Percentiles rank a stretch among this genome's conserved stretches.
These are phyloP conservation scores for Acanthacorydalis orientalis DNA, from an alignment of 2,888 invertebrate genomes.

Conservation along the genomic window DNA sequence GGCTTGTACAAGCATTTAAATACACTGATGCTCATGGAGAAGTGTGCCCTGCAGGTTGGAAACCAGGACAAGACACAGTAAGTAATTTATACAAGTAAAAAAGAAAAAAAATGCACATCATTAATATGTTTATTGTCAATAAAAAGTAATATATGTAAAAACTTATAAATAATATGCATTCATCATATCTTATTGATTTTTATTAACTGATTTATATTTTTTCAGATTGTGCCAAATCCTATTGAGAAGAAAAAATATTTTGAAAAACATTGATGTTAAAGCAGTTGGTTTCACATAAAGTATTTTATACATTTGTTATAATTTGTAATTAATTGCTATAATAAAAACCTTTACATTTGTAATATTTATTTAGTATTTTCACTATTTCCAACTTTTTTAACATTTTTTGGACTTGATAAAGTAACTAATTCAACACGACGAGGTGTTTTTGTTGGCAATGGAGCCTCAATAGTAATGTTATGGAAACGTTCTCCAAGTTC, in stretches of 20 bases:
- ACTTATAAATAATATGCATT: neutral
- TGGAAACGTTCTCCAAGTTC: conserved; percentile 42
- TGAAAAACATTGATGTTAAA: conserved; percentile 37
- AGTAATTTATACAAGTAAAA: conserved; percentile 16
- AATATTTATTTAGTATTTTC: neutral
- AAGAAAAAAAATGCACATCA: neutral
- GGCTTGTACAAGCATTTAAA: conserved; percentile 89
- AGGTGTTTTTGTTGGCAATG: conserved; percentile 34
- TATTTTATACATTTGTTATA: neutral
- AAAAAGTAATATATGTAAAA: neutral
- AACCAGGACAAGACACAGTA: conserved; percentile 84
- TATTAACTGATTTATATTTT: conserved; percentile 17
- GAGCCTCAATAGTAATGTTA: neutral
- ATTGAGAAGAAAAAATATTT: conserved; percentile 67
- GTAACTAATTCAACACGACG: conserved; percentile 35
- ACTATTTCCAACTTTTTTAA: neutral
- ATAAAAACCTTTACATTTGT: neutral
- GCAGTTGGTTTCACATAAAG: neutral
- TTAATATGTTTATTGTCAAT: neutral
- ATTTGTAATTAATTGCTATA: neutral
- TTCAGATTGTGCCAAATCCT: conserved; percentile 69
- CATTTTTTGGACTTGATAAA: neutral
- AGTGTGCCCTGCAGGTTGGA: conserved; percentile 93
- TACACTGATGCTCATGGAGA: conserved; percentile 85
- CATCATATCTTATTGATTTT: neutral